Percentiles rank a stretch among this genome's conserved stretches.
These are phyloP conservation scores for Eilema sororculum DNA, from an alignment of 2,888 invertebrate species.

Conservation along the genomic window DNA sequence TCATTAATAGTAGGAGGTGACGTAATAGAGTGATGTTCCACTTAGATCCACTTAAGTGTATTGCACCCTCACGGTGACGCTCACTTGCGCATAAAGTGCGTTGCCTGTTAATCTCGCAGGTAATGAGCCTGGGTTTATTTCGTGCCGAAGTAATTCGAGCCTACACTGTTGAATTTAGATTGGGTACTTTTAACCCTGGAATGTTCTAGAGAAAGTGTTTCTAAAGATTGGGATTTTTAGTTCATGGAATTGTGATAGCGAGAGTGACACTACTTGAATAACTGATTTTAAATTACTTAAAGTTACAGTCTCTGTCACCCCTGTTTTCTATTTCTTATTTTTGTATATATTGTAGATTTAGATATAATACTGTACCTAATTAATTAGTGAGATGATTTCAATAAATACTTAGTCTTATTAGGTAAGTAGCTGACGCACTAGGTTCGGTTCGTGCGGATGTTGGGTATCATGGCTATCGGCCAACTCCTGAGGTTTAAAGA, in stretches of 20 bases:
- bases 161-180: slow-evolving; percentile 11
- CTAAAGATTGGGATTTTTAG: neutral
- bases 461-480: too few species aligned
- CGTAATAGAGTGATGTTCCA: slow-evolving; percentile 8
- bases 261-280: neutral
- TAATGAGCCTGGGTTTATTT: slow-evolving; percentile 23
- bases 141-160: slow-evolving; percentile 25
- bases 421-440: too few species aligned
- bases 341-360: too few species aligned
- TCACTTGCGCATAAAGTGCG: slow-evolving; percentile 22
- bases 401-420: too few species aligned
- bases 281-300: too few species aligned
- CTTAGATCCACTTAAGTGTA: slow-evolving; percentile 23
- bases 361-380: too few species aligned
- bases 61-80: slow-evolving; percentile 12
- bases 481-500: too few species aligned
- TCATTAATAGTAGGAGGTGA: slow-evolving; percentile 29
- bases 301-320: too few species aligned
- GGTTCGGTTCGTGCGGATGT: too few species aligned
- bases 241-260: neutral
- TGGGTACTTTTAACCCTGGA: neutral
- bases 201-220: neutral
- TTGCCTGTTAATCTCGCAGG: slow-evolving; percentile 30
- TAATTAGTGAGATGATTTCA: too few species aligned
- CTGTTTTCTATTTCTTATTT: too few species aligned